phyloP scores from a whole-genome alignment of 2,797 vertebrate species.

The Ceyx erithaca region DNA sequence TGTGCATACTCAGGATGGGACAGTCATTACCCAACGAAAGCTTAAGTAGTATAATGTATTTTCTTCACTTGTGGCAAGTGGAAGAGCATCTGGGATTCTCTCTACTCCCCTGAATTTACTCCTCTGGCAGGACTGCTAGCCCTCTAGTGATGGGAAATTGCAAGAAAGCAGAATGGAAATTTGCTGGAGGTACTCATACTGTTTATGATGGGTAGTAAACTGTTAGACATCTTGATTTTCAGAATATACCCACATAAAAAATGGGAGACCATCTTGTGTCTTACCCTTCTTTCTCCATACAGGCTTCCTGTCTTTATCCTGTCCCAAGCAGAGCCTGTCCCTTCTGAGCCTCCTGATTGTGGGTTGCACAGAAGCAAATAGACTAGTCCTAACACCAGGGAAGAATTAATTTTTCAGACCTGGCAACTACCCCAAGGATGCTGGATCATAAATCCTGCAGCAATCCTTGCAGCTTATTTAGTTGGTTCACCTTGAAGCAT shows the following conservation, averaged over 20 bases:
- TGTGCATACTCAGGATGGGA: not conserved
- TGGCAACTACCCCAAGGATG: not conserved
- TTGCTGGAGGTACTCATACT: not conserved
- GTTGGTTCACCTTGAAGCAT: not conserved
- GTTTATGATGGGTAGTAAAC: not conserved
- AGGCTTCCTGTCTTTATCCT: not conserved
- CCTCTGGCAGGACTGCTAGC: not conserved
- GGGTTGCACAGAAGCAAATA: not conserved
- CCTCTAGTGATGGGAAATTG: accelerated
- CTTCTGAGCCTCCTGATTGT: not conserved
- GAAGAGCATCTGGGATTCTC: not conserved
- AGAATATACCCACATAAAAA: not conserved
- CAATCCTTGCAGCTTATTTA: not conserved
- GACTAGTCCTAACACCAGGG: not conserved
- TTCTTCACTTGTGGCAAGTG: not conserved
- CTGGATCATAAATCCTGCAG: not conserved
- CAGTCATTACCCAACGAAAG: not conserved
- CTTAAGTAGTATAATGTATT: not conserved
- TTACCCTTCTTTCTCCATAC: not conserved
- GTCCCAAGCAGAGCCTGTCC: not conserved
- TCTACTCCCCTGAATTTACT: not conserved
- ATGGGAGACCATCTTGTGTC: not conserved
- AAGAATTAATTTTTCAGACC: not conserved
- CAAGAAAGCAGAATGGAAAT: not conserved
- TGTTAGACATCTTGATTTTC: not conserved